These are phyloP conservation scores for Leptestheria dahalacensis DNA, from an alignment of 1,140 invertebrate species.

Conservation along the genomic window DNA sequence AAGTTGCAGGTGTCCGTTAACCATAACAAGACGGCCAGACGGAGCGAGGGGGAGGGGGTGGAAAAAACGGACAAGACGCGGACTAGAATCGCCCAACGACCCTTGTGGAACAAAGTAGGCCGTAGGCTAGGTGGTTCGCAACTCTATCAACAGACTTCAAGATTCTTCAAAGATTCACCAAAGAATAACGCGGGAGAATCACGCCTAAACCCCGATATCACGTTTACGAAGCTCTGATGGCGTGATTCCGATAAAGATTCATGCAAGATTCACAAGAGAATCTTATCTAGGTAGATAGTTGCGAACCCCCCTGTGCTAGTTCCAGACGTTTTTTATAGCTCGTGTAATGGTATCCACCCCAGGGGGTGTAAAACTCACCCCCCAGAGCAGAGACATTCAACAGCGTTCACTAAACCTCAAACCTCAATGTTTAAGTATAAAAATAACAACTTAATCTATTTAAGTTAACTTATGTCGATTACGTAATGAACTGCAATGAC, in stretches of 20 bases:
- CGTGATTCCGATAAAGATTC: slow-evolving; percentile 1
- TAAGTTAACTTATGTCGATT: too few species aligned
- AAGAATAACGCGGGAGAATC: too few species aligned
- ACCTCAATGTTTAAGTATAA: too few species aligned
- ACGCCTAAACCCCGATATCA: too few species aligned
- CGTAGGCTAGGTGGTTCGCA: neutral
- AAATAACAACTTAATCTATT: too few species aligned
- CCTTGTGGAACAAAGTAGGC: neutral
- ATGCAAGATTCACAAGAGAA: neutral
- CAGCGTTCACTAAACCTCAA: too few species aligned
- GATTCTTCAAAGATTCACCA: too few species aligned
- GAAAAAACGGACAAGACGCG: too few species aligned
- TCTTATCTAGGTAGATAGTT: neutral
- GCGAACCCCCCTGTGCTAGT: neutral
- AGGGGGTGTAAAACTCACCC: slow-evolving; percentile 1
- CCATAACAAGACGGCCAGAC: too few species aligned
- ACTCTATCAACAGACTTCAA: neutral
- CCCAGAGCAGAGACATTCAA: neutral
- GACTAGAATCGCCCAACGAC: neutral
- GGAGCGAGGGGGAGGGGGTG: neutral
- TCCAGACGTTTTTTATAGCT: neutral
- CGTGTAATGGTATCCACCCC: neutral
- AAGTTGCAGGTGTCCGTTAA: neutral
- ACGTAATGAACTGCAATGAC: too few species aligned
- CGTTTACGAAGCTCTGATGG: too few species aligned